Evolutionary conservation across 2,888 invertebrate species (phyloP).

Genomic region (Pristionchus fissidentatus): DNA sequence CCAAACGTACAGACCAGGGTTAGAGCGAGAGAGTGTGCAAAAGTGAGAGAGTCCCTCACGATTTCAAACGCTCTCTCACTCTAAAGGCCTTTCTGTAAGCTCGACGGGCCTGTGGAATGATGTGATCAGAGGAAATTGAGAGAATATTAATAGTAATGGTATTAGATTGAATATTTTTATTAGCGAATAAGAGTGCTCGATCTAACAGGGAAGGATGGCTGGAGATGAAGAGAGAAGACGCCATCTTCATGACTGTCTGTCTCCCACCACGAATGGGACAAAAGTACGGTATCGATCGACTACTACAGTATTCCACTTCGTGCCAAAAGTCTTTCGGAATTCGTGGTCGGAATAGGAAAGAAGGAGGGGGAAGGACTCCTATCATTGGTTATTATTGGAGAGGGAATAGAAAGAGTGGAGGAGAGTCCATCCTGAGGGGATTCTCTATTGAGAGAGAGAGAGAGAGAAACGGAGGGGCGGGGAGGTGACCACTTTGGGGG

Average conservation of each 20-base stretch:
- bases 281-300: neutral
- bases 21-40: no score
- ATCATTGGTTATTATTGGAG: slow-evolving; percentile 35
- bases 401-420: neutral
- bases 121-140: neutral
- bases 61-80: no score
- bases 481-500: slow-evolving; percentile 13
- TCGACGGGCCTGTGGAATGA: no score
- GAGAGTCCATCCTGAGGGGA: no score
- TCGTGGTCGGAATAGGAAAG: neutral
- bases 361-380: neutral
- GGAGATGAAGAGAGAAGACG: slow-evolving; percentile 11
- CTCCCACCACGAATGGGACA: slow-evolving; percentile 29
- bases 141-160: neutral
- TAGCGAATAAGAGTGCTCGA: no score
- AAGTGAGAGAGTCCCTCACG: no score
- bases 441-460: no score
- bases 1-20: no score
- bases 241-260: neutral
- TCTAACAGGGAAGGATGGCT: slow-evolving; percentile 5
- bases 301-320: neutral
- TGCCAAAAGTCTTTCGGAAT: slow-evolving; percentile 3
- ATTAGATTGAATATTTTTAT: neutral
- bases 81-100: no score
- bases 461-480: no score